These are phyloP conservation scores for Germaria angustata DNA, from an alignment of 2,888 invertebrate genomes.

Conservation along the genomic window DNA sequence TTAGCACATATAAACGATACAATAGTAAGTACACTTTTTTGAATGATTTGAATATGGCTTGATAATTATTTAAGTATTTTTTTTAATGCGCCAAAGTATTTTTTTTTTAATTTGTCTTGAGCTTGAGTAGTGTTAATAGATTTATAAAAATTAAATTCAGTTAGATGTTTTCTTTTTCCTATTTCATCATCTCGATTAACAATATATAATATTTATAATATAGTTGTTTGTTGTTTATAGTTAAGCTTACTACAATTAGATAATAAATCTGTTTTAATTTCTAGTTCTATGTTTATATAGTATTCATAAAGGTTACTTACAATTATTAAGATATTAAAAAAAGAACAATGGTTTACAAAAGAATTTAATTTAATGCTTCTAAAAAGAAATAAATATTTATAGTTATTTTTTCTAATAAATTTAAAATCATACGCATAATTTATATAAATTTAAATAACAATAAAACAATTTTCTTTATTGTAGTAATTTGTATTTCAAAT, in stretches of 20 bases:
- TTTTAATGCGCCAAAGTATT: not conserved
- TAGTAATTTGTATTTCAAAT: not conserved
- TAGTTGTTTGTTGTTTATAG: conserved; percentile 21
- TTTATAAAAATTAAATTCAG: conserved; percentile 31
- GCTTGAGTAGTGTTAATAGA: conserved; percentile 35
- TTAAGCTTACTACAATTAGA: conserved; percentile 63
- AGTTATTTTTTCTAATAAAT: conserved; percentile 47
- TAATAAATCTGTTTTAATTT: conserved; percentile 54
- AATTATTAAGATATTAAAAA: conserved; percentile 57
- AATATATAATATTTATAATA: conserved; percentile 45
- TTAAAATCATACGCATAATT: conserved; percentile 49
- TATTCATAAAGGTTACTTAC: conserved; percentile 50
- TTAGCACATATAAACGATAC: no score
- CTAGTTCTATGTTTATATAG: conserved; percentile 13
- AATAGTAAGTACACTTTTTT: no score
- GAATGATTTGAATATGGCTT: no score
- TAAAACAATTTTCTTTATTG: not conserved
- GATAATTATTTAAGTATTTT: not conserved
- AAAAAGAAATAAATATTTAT: conserved; percentile 48
- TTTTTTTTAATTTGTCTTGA: not conserved
- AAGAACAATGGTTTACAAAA: conserved; percentile 60
- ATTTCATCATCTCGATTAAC: conserved; percentile 19
- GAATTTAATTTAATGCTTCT: conserved; percentile 38
- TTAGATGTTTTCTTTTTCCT: conserved; percentile 1
- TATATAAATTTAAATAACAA: conserved; percentile 34